A percentile compares a stretch with the other conserved stretches of the same genome.
Conservation (phyloP, 2,888 invertebrate genomes). For the Polydrusus pterygomalis region DNA sequence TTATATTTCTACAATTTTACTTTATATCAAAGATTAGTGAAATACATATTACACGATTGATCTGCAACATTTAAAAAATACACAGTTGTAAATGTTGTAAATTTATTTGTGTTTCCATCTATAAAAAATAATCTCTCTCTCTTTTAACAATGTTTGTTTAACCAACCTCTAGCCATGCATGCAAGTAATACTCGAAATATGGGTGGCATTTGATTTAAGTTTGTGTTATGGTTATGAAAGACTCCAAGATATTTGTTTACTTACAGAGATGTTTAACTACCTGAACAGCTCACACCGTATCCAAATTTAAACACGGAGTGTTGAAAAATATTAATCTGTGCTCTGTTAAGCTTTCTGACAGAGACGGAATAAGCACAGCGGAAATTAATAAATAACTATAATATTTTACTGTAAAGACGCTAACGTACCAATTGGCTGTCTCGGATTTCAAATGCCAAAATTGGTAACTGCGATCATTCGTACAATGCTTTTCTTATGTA, state of each 20-base stretch:
- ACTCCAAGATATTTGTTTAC: constrained; percentile 18
- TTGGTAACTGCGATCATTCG: too few relatives aligned
- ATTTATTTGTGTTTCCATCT: too few relatives aligned
- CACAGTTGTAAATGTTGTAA: too few relatives aligned
- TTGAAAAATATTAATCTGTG: constrained; percentile 14
- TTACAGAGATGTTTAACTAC: constrained; percentile 34
- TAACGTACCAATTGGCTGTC: too few relatives aligned
- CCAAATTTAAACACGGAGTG: constrained; percentile 21
- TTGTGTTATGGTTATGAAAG: constrained; percentile 33
- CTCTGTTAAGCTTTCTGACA: constrained; percentile 3
- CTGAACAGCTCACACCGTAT: constrained; percentile 23
- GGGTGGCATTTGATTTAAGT: constrained; percentile 30
- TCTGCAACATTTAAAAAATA: too few relatives aligned
- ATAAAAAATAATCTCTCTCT: too few relatives aligned
- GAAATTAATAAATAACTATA: not conserved
- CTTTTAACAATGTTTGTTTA: constrained; percentile 1
- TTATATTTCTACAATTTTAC: too few relatives aligned
- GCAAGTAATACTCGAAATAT: constrained; percentile 29
- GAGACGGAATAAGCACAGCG: not conserved
- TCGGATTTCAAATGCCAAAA: too few relatives aligned
- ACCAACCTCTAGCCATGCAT: not conserved
- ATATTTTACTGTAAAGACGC: too few relatives aligned
- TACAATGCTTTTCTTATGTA: too few relatives aligned
- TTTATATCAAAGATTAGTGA: too few relatives aligned
- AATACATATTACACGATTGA: too few relatives aligned